Evolutionary conservation across 2,113 vertebrate species (phyloP).

Genomic region (Illadopsis cleaveri): DNA sequence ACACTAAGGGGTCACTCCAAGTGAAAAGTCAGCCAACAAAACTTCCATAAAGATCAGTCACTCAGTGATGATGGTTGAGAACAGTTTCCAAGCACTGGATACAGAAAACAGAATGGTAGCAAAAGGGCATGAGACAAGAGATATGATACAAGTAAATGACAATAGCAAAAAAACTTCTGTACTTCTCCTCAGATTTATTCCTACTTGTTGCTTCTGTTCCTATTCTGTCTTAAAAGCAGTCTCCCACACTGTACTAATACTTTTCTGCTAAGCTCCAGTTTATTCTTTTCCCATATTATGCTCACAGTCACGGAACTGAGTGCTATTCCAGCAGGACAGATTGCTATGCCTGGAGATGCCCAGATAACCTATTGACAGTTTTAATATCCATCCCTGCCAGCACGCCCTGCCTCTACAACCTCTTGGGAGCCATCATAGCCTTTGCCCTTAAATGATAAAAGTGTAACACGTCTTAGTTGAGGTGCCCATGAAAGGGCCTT

Average conservation of each 20-base stretch:
- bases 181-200: background rate
- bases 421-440: background rate
- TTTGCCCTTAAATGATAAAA: background rate
- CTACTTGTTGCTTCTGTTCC: background rate
- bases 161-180: background rate
- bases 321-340: background rate
- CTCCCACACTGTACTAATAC: background rate
- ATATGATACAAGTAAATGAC: background rate
- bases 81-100: background rate
- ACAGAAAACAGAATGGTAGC: background rate
- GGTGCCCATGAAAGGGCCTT: background rate
- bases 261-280: background rate
- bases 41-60: background rate
- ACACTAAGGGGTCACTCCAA: background rate
- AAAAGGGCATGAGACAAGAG: background rate
- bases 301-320: background rate
- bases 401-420: background rate
- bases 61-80: background rate
- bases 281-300: background rate
- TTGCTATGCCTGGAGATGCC: background rate
- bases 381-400: background rate
- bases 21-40: background rate
- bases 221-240: background rate
- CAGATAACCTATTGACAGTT: background rate
- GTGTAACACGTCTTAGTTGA: background rate